Conservation (phyloP, 2,113 vertebrate species). For the Rhynchopsitta pachyrhyncha region DNA sequence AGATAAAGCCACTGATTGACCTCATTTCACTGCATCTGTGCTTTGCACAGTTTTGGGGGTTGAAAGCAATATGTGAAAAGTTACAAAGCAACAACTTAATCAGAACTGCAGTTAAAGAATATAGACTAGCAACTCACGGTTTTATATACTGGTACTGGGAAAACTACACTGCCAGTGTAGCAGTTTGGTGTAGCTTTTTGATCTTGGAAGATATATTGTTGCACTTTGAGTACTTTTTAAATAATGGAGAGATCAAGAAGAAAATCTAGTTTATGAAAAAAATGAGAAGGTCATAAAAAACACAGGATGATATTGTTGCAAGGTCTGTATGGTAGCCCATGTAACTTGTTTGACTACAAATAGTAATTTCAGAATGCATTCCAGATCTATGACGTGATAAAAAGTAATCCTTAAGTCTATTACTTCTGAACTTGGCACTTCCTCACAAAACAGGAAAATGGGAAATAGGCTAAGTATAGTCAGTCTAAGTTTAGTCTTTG, state of each 20-base stretch:
- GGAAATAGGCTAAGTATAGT: neutral
- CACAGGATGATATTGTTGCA: neutral
- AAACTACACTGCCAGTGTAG: neutral
- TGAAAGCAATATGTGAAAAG: neutral
- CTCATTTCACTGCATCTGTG: neutral
- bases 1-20: neutral
- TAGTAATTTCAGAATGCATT: neutral
- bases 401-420: neutral
- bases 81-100: neutral
- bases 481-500: neutral
- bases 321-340: neutral
- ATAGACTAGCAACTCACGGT: neutral
- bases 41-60: neutral
- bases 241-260: neutral
- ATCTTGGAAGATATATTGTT: neutral
- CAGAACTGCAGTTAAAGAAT: neutral
- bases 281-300: neutral
- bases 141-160: neutral
- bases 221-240: neutral
- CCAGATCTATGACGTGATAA: fast-evolving
- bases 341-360: neutral
- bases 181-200: neutral
- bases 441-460: neutral
- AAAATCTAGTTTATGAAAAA: neutral
- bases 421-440: neutral